Conservation (phyloP, 2,888 invertebrate genomes). For the Cenopis cana region DNA sequence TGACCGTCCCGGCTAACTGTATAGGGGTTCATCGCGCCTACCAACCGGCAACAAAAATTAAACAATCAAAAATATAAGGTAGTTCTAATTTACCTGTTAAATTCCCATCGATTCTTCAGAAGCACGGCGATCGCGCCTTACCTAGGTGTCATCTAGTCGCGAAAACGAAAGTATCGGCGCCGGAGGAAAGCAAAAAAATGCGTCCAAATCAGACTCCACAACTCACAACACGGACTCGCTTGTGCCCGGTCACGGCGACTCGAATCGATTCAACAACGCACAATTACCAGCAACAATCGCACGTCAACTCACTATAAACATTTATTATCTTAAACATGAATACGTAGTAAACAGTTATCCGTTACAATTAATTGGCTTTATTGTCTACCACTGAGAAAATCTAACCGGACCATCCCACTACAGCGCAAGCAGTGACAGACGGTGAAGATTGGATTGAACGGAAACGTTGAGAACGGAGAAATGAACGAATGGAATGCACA, state of each 20-base stretch:
- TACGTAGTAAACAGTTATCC: constrained; percentile 36
- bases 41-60: constrained; percentile 22
- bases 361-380: constrained; percentile 26
- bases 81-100: constrained; percentile 64
- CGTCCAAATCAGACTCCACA: constrained; percentile 34
- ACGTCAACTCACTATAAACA: constrained; percentile 31
- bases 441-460: constrained; percentile 18
- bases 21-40: constrained; percentile 13
- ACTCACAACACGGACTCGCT: constrained; percentile 27
- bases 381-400: constrained; percentile 19
- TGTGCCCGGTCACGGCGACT: constrained; percentile 13
- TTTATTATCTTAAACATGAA: constrained; percentile 27
- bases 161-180: constrained; percentile 45
- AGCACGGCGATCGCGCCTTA: constrained; percentile 25
- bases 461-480: constrained; percentile 10
- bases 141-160: constrained; percentile 36
- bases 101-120: constrained; percentile 64
- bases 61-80: constrained; percentile 36
- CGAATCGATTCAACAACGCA: constrained; percentile 13
- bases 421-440: constrained; percentile 32
- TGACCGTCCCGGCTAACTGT: constrained; percentile 28
- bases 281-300: constrained; percentile 10
- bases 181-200: constrained; percentile 44
- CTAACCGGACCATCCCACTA: constrained; percentile 35
- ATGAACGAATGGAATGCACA: constrained; percentile 28